These are phyloP conservation scores for Hiodon alosoides DNA, from an alignment of 2,113 vertebrate species.

Conservation along the genomic window DNA sequence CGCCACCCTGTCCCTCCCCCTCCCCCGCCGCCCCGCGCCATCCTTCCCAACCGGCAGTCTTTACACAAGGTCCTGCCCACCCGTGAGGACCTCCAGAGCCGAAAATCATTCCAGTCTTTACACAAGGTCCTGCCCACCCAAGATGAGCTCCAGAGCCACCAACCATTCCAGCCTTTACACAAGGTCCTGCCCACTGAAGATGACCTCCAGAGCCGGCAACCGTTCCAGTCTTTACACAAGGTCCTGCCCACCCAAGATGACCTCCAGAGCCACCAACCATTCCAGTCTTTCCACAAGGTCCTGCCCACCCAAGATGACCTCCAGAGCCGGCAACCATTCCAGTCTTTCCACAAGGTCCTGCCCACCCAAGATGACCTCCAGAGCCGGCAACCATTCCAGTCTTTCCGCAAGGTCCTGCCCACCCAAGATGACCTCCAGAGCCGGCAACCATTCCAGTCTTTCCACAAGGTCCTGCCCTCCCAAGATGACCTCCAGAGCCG, in stretches of 20 bases:
- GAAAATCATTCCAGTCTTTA: slow-evolving; percentile 48
- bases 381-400: slow-evolving; percentile 44
- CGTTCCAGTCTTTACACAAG: slow-evolving; percentile 60
- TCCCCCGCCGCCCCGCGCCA: slow-evolving; percentile 64
- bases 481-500: slow-evolving; percentile 58
- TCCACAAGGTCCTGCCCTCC: slow-evolving; percentile 60
- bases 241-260: slow-evolving; percentile 59
- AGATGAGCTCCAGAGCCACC: slow-evolving; percentile 55
- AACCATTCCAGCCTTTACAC: slow-evolving; percentile 58
- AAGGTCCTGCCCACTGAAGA: slow-evolving; percentile 60
- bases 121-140: slow-evolving; percentile 59
- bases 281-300: slow-evolving; percentile 61
- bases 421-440: slow-evolving; percentile 56
- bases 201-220: slow-evolving; percentile 50
- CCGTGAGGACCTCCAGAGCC: slow-evolving; percentile 57
- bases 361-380: slow-evolving; percentile 58
- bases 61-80: slow-evolving; percentile 61
- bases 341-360: slow-evolving; percentile 61
- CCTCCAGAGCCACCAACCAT: slow-evolving; percentile 45
- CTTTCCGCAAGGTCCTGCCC: slow-evolving; percentile 62
- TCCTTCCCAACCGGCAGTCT: slow-evolving; percentile 61
- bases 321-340: slow-evolving; percentile 45
- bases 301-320: slow-evolving; percentile 57
- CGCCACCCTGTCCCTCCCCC: slow-evolving; percentile 68
- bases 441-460: slow-evolving; percentile 45